phyloP scores from a whole-genome alignment of 2,113 vertebrate species.

The Pedionomus torquatus region DNA sequence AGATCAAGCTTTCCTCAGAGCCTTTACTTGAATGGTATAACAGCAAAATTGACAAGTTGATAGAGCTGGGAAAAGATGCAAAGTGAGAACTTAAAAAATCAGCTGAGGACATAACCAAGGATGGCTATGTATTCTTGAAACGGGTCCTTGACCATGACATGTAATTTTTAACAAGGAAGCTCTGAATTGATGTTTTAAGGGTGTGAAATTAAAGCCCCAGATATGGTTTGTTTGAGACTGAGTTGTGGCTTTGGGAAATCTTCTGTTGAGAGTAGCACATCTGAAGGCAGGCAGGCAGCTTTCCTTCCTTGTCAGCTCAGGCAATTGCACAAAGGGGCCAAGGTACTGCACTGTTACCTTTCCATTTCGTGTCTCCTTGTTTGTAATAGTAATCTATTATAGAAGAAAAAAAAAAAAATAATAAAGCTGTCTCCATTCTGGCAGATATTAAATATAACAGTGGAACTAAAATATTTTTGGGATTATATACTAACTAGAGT shows the following conservation, averaged over 20 bases:
- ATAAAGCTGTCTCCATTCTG: not conserved
- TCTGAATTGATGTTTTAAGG: not conserved
- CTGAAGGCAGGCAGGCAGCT: not conserved
- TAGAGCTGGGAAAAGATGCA: not conserved
- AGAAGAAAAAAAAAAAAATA: not conserved
- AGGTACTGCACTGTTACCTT: not conserved
- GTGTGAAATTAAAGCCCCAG: not conserved
- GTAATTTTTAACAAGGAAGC: not conserved
- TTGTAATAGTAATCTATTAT: not conserved
- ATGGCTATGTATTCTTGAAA: not conserved
- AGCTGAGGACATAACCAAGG: not conserved
- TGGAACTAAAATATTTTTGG: not conserved
- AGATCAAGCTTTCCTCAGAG: not conserved
- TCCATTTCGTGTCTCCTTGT: not conserved
- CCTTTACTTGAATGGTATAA: not conserved
- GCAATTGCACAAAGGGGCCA: not conserved
- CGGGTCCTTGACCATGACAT: not conserved
- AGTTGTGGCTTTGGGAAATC: not conserved
- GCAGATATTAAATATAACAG: not conserved
- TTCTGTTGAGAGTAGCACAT: not conserved
- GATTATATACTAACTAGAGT: not conserved
- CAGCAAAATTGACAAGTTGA: not conserved
- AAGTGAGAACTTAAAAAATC: not conserved
- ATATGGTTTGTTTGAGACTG: not conserved
- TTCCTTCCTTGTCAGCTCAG: not conserved